Percentiles rank a stretch among this genome's conserved stretches.
These are phyloP conservation scores for Glossosoma conforme DNA, from an alignment of 1,140 invertebrate genomes.

Conservation along the genomic window DNA sequence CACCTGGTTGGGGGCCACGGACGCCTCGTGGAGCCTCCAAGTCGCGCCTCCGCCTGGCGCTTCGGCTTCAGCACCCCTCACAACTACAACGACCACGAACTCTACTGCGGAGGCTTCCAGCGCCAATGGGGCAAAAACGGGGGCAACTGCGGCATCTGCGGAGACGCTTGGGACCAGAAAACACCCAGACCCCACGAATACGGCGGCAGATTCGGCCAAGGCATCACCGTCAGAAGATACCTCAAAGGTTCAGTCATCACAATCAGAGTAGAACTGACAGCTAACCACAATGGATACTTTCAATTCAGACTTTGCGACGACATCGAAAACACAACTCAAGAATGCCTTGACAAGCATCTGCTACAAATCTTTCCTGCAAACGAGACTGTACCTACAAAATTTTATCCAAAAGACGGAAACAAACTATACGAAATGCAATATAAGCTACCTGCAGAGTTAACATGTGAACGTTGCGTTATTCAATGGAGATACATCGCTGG, in stretches of 20 bases:
- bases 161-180: conserved; percentile 73
- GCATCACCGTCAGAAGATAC: conserved; percentile 75
- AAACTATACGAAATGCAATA: conserved; percentile 72
- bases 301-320: conserved; percentile 79
- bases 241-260: conserved; percentile 60
- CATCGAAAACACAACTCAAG: conserved; percentile 58
- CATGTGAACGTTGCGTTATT: conserved; percentile 72
- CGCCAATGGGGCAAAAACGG: conserved; percentile 66
- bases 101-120: conserved; percentile 82
- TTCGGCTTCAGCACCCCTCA: conserved; percentile 67
- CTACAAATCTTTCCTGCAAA: too few species aligned
- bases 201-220: conserved; percentile 76
- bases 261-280: conserved; percentile 72
- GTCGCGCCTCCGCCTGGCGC: conserved; percentile 77
- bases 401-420: conserved; percentile 72
- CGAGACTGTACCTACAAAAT: conserved; percentile 52
- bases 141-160: conserved; percentile 85
- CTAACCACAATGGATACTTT: conserved; percentile 79
- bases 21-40: conserved; percentile 78
- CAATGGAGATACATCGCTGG: conserved; percentile 80
- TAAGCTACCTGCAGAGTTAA: conserved; percentile 59
- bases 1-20: conserved; percentile 55
- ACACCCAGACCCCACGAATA: conserved; percentile 74
- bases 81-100: conserved; percentile 87
- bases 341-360: conserved; percentile 70